Percentiles rank a stretch among this genome's conserved stretches.
Evolutionary conservation across 2,113 vertebrate species (phyloP).

Genomic region (Prionailurus bengalensis): DNA sequence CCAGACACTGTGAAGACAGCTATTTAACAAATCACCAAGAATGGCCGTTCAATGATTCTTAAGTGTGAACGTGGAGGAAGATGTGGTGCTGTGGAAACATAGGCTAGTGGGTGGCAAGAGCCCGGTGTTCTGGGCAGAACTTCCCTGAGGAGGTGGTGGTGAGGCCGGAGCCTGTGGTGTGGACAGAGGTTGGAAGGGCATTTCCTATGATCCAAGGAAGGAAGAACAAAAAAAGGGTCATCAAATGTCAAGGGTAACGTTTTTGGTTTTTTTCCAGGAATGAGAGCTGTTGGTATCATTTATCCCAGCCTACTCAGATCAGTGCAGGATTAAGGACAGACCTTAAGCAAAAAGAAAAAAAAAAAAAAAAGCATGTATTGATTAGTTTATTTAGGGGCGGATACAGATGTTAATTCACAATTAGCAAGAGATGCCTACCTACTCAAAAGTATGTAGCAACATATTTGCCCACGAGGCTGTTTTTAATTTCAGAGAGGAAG

Average conservation of each 20-base stretch:
- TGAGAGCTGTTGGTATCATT: background rate
- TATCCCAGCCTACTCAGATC: background rate
- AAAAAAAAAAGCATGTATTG: background rate
- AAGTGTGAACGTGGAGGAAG: fast-evolving
- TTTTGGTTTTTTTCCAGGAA: background rate
- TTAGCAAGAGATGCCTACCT: slow-evolving; percentile 26
- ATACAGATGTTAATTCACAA: background rate
- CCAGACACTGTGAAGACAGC: background rate
- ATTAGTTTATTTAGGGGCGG: background rate
- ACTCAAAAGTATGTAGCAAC: slow-evolving; percentile 38
- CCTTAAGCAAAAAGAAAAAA: background rate
- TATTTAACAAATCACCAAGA: background rate
- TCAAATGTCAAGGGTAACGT: background rate
- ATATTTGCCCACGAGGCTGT: background rate
- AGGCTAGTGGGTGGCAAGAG: fast-evolving
- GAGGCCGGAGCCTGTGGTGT: fast-evolving
- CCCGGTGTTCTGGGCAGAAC: fast-evolving
- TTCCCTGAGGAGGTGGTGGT: no score
- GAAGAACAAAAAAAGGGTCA: background rate
- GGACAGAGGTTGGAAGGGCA: background rate
- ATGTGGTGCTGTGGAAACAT: fast-evolving
- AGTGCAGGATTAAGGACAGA: background rate
- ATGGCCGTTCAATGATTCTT: background rate
- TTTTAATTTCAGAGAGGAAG: slow-evolving; percentile 59
- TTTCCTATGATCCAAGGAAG: background rate